Evolutionary conservation across 2,113 vertebrate genomes (phyloP), one percentile per base, ranked within the genome.

Genomic region (Nematolebias whitei): DNA sequence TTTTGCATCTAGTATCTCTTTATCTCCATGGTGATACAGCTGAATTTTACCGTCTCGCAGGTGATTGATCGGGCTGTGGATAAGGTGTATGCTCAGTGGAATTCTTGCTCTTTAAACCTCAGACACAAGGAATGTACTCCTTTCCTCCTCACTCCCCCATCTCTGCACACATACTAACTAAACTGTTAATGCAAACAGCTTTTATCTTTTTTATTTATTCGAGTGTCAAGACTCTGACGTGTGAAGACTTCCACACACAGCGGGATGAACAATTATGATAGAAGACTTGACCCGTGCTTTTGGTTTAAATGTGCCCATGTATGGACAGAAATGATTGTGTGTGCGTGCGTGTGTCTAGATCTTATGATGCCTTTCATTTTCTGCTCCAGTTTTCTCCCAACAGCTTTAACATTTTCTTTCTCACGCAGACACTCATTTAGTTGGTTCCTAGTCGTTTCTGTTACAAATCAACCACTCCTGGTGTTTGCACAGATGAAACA

Each of bases 271-370:
- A 45, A 45, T 79, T 48, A 3, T 12, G 49, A 78, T 59, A 63
- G 49, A 60, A 79, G 62, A 50, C 64, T 18, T 76, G 80, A 76
- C 75, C 66, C 83, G 88, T 80, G 47, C 67, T 81, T 67, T 23
- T 12, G 22, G 73, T 68, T 54, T 83, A 73, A 86, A 73, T 84
- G 82, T 88, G 82, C 68, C 90, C 88, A 85, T 89, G 68, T 90
- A 89, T 87, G 90, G 87, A 86, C 76, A 79, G 83, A 77, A 85
- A 78, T 71, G 79, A 54, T 22, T 39, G 76, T 61, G 49, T 55
- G 47, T 47, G 18, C 59, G 53, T 32, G 53, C 35, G 38, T 29
- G 26, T 29, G 26, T 71, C 56, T 50, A 59, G 74, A 74, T 83
- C 82, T 83, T 63, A 79, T 84, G 82, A 88, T 87, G 82, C 41